Conservation (phyloP, 2,797 vertebrate genomes). For the Agapornis canus region DNA sequence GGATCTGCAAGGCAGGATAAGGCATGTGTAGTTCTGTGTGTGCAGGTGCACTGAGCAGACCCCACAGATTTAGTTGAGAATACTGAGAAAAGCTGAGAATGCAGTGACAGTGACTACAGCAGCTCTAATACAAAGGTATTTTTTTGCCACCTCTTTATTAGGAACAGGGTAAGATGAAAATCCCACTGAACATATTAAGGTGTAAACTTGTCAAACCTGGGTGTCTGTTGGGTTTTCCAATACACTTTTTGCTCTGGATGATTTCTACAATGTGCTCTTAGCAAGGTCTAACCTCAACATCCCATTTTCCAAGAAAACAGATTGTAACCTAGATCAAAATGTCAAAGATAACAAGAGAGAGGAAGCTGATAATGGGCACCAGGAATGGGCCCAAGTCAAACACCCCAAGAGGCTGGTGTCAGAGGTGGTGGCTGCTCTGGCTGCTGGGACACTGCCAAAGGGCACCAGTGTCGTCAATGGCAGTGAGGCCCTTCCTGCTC, state of each 20-base stretch:
- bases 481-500: conserved; percentile 43
- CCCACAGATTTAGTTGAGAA: background rate
- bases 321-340: background rate
- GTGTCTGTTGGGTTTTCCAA: background rate
- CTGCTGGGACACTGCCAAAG: background rate
- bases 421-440: background rate
- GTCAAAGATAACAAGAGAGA: background rate
- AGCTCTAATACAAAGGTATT: background rate
- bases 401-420: background rate
- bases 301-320: background rate
- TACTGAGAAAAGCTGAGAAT: background rate
- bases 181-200: background rate
- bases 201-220: background rate
- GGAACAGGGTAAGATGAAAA: background rate
- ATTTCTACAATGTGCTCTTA: background rate
- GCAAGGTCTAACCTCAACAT: background rate
- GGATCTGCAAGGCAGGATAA: background rate
- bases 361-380: background rate
- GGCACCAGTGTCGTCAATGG: background rate
- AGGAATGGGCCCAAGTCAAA: background rate
- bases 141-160: background rate
- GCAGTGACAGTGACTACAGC: background rate
- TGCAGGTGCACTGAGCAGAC: background rate
- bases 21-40: background rate
- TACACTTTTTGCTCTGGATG: background rate